These are phyloP conservation scores for Lithophane semibrunnea DNA, from an alignment of 2,888 invertebrate genomes.

Conservation along the genomic window DNA sequence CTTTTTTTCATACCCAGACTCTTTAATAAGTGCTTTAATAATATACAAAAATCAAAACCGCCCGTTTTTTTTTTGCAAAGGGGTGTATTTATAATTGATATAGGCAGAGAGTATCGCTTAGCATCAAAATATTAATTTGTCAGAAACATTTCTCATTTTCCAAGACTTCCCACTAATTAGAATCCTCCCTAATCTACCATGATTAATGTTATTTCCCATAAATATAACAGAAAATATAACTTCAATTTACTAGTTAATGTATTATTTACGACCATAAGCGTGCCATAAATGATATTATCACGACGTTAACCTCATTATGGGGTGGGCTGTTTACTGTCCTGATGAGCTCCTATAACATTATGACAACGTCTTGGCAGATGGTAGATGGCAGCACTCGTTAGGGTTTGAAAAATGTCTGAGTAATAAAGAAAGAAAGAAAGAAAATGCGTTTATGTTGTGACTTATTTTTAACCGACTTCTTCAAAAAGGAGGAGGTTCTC, in stretches of 20 bases:
- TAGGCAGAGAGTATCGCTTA: not conserved
- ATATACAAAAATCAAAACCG: no score
- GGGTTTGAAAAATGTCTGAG: not conserved
- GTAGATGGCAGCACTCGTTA: not conserved
- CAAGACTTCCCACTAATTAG: conserved; percentile 16
- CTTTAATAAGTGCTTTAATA: no score
- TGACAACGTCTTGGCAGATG: conserved; percentile 13
- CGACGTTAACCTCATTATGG: conserved; percentile 56
- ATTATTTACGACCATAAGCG: conserved; percentile 56
- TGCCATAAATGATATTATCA: conserved; percentile 61
- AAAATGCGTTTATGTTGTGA: not conserved
- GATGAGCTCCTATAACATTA: conserved; percentile 40
- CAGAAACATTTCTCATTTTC: not conserved
- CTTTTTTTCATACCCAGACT: no score
- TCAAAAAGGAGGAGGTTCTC: no score
- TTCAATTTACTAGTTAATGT: conserved; percentile 48
- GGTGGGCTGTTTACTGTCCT: conserved; percentile 41
- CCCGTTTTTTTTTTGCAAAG: no score
- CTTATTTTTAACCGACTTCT: no score
- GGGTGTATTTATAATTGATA: not conserved
- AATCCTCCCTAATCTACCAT: conserved; percentile 19
- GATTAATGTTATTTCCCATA: conserved; percentile 38
- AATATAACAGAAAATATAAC: conserved; percentile 46
- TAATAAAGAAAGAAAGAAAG: not conserved
- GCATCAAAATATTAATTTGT: not conserved